Evolutionary conservation across 1,140 invertebrate genomes (phyloP), one percentile per base, ranked within the genome.

Genomic region (Plectrocnemia conspersa): DNA sequence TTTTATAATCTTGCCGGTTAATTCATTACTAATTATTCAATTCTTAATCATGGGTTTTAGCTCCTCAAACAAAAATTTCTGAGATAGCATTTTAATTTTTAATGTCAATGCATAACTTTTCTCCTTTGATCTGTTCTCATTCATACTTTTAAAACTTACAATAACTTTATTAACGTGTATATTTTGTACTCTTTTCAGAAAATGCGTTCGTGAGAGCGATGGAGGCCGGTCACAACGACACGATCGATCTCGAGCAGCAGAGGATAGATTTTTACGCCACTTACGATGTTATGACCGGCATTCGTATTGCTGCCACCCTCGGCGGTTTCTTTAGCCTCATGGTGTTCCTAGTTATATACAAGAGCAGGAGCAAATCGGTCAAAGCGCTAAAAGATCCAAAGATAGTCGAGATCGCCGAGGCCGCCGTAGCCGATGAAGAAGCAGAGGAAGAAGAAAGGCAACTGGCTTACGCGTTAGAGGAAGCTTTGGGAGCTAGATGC

Each of bases 281-380:
- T 25, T 93, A 93, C 70, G 90, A 93, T 75, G 85, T 88, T 62
- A 91, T 91, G 88, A 92, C 89, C 53, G 90, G 90, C 45, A 81
- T 89, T 50, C 80, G 90, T 33, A 93, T 92, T 68, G 91, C 90
- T 41, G 87, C 87, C 56, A 91, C 90, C 3, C 77, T 93, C 23
- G 88, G 89, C 61, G 87, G 88, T 56, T 90, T 93, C 68, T 93
- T 93, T 73, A 82, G 85, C 25, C 73, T 93, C 58, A 91, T 93
- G 83, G 87, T 91, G 10, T 82, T 92, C 64, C 77, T 90, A 55
- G 84, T 93, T 50, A 79, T 92, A 32, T 93, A 91, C 75, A 93
- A 93, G 71, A 90, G 86, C 68, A 82, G 85, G 65, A 83, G 82
- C 64, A 82, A 83, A 73, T 81, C 81, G 55, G 77, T 83, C 46